Evolutionary conservation across 2,797 vertebrate species (phyloP), one percentile per base, ranked within the genome.

Genomic region (Halcyon chelicuti): DNA sequence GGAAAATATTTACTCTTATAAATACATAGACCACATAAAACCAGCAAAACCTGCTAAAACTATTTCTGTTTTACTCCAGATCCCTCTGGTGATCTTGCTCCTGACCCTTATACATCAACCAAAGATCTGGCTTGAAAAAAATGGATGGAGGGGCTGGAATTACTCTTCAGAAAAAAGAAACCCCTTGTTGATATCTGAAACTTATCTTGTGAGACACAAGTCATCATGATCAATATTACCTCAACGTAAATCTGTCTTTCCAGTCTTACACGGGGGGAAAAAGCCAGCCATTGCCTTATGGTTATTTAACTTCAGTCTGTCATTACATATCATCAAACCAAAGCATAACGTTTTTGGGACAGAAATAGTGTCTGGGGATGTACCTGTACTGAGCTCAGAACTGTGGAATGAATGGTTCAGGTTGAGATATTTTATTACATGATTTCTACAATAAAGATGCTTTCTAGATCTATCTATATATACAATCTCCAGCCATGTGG

Each of bases 1-100:
- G 35, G 58, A 95, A 97, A 96, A 85, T 51, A 61, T 7, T 86
- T n/a, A 51, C 60, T 71, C 77, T 96, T 96, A 70, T 83, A 93
- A 86, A 80, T 75, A 93, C 42, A 37, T 12, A 96, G 85, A 94
- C 42, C 62, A 82, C 51, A 84, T 37, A 79, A 83, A 96, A 62
- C 77, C 25, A 78, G 63, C 49, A 75, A 61, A 52, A 74, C 88
- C 93, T 95, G 65, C 62, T 93, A 58, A 95, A 97, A 44, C 17
- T 58, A 95, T 91, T 95, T 90, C 49, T 94, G 25, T 55, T 96
- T 91, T 57, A 86, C 72, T 95, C 33, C 49, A 73, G 77, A 86
- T 80, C 54, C 85, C 19, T 29, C 86, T 93, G 42, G 39, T 76
- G 54, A 40, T 78, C 94, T 44, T 91, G n/a, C 66, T 96, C 61